Evolutionary conservation across 2,797 vertebrate genomes (phyloP), one percentile per base, ranked within the genome.

Genomic region (Manis crassicaudata): DNA sequence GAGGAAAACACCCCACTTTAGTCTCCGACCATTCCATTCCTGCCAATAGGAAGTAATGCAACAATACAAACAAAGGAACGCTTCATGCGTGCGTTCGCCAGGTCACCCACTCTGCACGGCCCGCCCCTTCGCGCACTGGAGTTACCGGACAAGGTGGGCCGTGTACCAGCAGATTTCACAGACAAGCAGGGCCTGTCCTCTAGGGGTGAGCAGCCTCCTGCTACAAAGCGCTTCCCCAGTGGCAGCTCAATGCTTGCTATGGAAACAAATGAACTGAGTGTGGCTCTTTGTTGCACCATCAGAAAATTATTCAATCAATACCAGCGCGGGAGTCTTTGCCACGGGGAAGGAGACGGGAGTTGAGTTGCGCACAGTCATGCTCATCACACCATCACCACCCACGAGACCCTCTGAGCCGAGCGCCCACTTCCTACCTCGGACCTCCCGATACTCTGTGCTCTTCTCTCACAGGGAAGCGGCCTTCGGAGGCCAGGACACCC

Each of bases 91-190:
- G n/a, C 2, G 0, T 35, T 60, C 29, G 5, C 10, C 60, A 5
- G 46, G 46, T 27, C 63, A 37, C 52, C 63, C 1, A 10, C 40
- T 12, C 8, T 21, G 8, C 20, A 27, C 40, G 1, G 16, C 75
- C 8, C 1, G 54, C 43, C 62, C 73, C 32, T 21, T 14, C 77
- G 7, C 0, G 18, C 23, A 1, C 6, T 37, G 18, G 73, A 37
- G 37, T 17, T 11, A 54, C 5, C 2, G 5, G 56, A 35, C 1
- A 2, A 7, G 50, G 3, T 20, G 11, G 18, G 60, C 10, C 20
- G 52, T 35, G 43, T 25, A 60, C 52, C 5, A 35, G 5, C 11
- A 37, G 50, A 40, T 58, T 43, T 35, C 86, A 27, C 6, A 35
- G n/a, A 18, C 43, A 68, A 32, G 8, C 32, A 37, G 40, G 0